These are phyloP conservation scores for Nyctalus aviator DNA, from an alignment of 2,797 vertebrate species.

Conservation along the genomic window DNA sequence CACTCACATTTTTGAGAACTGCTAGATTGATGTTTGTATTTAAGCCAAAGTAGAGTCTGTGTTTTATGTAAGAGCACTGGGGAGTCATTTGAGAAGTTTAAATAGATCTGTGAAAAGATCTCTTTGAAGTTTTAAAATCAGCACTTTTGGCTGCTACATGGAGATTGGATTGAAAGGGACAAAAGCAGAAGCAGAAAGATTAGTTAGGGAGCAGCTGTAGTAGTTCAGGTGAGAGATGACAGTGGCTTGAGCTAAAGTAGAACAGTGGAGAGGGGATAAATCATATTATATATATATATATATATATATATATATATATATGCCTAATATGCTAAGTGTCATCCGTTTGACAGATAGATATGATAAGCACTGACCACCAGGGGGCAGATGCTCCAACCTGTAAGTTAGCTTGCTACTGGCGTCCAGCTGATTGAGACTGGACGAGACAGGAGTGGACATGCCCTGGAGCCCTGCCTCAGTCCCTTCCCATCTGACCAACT, in stretches of 20 bases:
- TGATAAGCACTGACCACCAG: too few species aligned
- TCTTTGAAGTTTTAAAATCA: constrained; percentile 40
- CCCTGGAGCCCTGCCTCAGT: too few species aligned
- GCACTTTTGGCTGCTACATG: background rate
- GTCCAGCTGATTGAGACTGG: too few species aligned
- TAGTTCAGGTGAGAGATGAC: background rate
- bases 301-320: too few species aligned
- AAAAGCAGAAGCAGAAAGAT: background rate
- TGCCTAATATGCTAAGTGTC: too few species aligned
- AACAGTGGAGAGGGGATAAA: background rate
- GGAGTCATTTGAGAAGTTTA: constrained; percentile 1
- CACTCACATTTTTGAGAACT: background rate
- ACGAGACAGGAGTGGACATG: too few species aligned
- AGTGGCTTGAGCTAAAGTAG: background rate
- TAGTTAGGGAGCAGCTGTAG: background rate
- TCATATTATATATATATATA: background rate
- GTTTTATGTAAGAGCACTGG: constrained; percentile 29
- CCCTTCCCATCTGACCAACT: too few species aligned
- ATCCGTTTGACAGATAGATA: too few species aligned
- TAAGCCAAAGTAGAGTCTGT: constrained; percentile 39
- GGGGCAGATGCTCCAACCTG: too few species aligned
- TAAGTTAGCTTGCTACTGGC: too few species aligned
- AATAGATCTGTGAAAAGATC: background rate
- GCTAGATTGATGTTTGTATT: background rate
- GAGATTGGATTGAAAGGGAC: background rate